Conservation (phyloP, 2,113 vertebrate species). For the Poeciliopsis turrubarensis region DNA sequence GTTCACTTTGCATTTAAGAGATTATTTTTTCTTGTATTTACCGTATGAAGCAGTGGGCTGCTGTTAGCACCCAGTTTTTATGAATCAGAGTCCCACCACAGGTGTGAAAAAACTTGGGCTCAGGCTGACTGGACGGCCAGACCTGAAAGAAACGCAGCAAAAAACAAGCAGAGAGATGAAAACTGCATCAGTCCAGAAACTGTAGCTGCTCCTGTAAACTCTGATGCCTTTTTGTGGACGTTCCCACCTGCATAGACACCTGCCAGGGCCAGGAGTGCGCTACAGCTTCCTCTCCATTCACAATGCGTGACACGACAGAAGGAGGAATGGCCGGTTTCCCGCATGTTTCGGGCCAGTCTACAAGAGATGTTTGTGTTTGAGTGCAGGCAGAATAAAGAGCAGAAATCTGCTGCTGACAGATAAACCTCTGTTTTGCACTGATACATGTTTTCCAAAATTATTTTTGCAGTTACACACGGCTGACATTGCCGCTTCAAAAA, state of each 20-base stretch:
- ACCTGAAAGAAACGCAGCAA: conserved; percentile 64
- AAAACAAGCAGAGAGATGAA: not conserved
- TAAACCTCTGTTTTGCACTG: conserved; percentile 13
- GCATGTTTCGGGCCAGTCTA: conserved; percentile 79
- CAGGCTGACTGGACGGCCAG: conserved; percentile 74
- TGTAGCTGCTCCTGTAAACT: no score
- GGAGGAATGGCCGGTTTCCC: conserved; percentile 74
- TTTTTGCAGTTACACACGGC: no score
- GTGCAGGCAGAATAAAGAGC: conserved; percentile 28
- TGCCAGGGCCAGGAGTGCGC: conserved; percentile 84
- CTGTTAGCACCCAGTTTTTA: conserved; percentile 80
- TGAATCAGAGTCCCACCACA: conserved; percentile 82
- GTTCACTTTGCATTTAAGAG: not conserved
- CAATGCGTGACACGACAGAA: conserved; percentile 70
- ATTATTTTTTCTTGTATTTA: conserved; percentile 23
- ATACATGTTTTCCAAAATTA: no score
- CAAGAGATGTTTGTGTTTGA: conserved; percentile 37
- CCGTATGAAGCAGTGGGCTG: conserved; percentile 81
- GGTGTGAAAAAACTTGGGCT: conserved; percentile 73
- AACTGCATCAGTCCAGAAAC: not conserved
- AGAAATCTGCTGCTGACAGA: conserved; percentile 44
- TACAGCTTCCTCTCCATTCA: conserved; percentile 78
- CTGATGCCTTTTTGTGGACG: not conserved
- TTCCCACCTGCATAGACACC: conserved; percentile 82
- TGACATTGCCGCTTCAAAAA: no score